Conservation (phyloP, 2,113 vertebrate species). For the Coracopsis vasa region DNA sequence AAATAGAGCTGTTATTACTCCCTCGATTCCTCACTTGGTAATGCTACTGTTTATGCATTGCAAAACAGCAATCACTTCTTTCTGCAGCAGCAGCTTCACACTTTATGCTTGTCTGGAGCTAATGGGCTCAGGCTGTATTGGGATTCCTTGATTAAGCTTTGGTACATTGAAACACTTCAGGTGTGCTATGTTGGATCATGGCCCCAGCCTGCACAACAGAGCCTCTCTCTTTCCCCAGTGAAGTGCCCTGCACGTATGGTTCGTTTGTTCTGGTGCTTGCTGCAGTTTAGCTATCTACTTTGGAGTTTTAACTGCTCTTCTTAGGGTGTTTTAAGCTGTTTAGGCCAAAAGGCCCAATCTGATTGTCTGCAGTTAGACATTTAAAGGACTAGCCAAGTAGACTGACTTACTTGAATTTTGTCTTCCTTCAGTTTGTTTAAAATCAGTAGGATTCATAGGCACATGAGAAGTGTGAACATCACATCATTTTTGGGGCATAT, state of each 20-base stretch:
- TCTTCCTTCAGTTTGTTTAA: neutral
- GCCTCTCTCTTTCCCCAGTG: neutral
- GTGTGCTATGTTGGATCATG: neutral
- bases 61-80: neutral
- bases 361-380: neutral
- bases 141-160: neutral
- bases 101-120: constrained; percentile 12
- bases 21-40: neutral
- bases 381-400: neutral
- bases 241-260: neutral
- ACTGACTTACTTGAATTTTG: neutral
- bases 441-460: neutral
- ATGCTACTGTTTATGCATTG: constrained; percentile 23
- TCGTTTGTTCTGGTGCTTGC: neutral
- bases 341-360: neutral
- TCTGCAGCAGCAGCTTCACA: constrained; percentile 5
- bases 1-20: neutral
- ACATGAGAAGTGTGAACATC: neutral
- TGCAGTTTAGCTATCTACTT: constrained; percentile 32
- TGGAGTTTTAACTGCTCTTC: constrained; percentile 31
- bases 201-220: neutral
- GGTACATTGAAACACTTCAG: neutral
- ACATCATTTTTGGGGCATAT: neutral
- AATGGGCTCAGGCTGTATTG: neutral
- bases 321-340: neutral